Percentiles rank a stretch among this genome's conserved stretches.
These are phyloP conservation scores for Geopemphigus sp. DNA, from an alignment of 1,140 invertebrate species.

Conservation along the genomic window DNA sequence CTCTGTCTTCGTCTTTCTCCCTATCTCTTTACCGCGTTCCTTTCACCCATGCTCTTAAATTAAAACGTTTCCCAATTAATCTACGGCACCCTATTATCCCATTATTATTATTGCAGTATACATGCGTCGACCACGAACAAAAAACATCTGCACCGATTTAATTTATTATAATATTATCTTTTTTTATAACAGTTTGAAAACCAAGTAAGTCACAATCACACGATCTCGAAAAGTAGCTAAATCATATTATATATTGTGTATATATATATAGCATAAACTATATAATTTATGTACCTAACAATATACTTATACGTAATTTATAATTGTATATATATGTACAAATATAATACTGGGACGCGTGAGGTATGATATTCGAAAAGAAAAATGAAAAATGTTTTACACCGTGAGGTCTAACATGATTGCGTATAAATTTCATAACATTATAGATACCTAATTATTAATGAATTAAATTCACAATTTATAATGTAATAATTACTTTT, in stretches of 20 bases:
- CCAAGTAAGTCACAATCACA: not conserved
- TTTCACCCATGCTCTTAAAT: not conserved
- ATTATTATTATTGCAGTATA: not conserved
- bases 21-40: no score
- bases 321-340: not conserved
- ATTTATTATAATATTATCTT: not conserved
- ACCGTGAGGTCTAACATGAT: no score
- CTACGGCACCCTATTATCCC: not conserved
- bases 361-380: no score
- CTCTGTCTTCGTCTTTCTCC: no score
- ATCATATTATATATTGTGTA: no score
- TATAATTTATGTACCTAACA: not conserved
- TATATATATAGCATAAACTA: no score
- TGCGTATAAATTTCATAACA: no score
- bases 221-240: not conserved
- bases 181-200: not conserved
- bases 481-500: no score
- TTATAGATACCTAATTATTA: no score
- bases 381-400: no score
- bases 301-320: not conserved
- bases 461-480: no score
- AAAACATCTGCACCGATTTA: constrained; percentile 16
- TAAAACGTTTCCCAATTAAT: constrained; percentile 21
- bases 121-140: not conserved
- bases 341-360: no score